Conservation (phyloP, 2,797 vertebrate genomes). For the Trachurus trachurus region DNA sequence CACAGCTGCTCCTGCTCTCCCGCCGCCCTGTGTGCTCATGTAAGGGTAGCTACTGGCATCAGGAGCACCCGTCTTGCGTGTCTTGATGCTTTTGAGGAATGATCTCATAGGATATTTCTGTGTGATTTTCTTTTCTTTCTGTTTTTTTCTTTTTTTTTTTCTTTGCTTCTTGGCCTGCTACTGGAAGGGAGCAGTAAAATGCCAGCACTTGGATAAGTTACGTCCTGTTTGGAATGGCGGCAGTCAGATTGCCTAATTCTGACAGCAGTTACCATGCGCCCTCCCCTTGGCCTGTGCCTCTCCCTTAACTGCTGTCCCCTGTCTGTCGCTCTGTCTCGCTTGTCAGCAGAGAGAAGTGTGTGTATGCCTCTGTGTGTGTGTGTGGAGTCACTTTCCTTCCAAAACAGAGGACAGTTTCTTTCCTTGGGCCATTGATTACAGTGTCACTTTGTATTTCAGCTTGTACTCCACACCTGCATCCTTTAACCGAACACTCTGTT, state of each 20-base stretch:
- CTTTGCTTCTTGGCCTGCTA: slow-evolving; percentile 28
- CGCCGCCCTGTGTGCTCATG: slow-evolving; percentile 35
- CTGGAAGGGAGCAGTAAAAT: slow-evolving; percentile 69
- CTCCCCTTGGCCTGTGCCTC: slow-evolving; percentile 40
- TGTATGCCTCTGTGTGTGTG: too few species aligned
- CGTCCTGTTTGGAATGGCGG: slow-evolving; percentile 73
- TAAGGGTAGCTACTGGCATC: slow-evolving; percentile 59
- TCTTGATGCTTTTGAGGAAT: slow-evolving; percentile 74
- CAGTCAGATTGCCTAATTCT: slow-evolving; percentile 80
- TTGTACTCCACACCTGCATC: slow-evolving; percentile 24
- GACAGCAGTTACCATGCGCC: slow-evolving; percentile 80
- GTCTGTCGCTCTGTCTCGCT: slow-evolving; percentile 14
- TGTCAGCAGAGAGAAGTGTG: slow-evolving; percentile 8
- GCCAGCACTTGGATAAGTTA: slow-evolving; percentile 75
- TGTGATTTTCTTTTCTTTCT: slow-evolving; percentile 41
- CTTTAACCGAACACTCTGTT: slow-evolving; percentile 4
- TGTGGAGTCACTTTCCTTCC: slow-evolving; percentile 38
- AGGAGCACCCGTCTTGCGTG: slow-evolving; percentile 29
- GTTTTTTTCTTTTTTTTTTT: slow-evolving; percentile 2
- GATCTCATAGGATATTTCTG: slow-evolving; percentile 80
- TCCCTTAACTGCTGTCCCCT: slow-evolving; percentile 27
- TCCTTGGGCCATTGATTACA: slow-evolving; percentile 28
- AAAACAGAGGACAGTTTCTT: slow-evolving; percentile 40
- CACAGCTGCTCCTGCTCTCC: slow-evolving; percentile 47
- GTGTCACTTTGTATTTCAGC: slow-evolving; percentile 39